Conservation (phyloP, 2,888 invertebrate genomes). For the Macropis europaea region DNA sequence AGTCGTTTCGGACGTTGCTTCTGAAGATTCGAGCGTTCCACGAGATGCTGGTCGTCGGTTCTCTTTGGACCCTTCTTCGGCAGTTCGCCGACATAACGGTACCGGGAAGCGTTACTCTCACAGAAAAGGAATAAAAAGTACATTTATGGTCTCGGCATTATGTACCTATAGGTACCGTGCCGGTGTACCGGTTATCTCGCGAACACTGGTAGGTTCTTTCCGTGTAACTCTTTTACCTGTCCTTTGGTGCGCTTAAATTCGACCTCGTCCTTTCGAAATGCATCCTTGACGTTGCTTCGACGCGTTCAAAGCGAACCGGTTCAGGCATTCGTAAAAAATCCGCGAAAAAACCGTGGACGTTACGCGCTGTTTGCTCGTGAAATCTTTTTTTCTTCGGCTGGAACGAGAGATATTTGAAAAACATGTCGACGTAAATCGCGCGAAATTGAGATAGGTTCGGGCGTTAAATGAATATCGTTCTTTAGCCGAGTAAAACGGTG, state of each 20-base stretch:
- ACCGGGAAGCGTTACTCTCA: conserved; percentile 57
- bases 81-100: conserved; percentile 61
- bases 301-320: conserved; percentile 35
- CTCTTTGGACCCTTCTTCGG: conserved; percentile 59
- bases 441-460: too few species aligned
- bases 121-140: conserved; percentile 69
- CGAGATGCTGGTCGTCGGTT: conserved; percentile 57
- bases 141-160: conserved; percentile 69
- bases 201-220: conserved; percentile 51
- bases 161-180: conserved; percentile 66
- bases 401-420: too few species aligned
- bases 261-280: conserved; percentile 42
- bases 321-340: background rate
- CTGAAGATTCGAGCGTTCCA: conserved; percentile 45
- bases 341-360: too few species aligned
- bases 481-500: conserved; percentile 4
- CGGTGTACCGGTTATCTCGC: conserved; percentile 72
- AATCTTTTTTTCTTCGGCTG: too few species aligned
- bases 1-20: conserved; percentile 31
- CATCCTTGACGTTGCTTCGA: conserved; percentile 31
- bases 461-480: conserved; percentile 10
- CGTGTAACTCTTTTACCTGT: conserved; percentile 48
- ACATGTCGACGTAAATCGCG: too few species aligned
- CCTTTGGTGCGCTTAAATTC: conserved; percentile 50
- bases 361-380: too few species aligned